Evolutionary conservation across 2,113 vertebrate species (phyloP).

Genomic region (Lynx canadensis): DNA sequence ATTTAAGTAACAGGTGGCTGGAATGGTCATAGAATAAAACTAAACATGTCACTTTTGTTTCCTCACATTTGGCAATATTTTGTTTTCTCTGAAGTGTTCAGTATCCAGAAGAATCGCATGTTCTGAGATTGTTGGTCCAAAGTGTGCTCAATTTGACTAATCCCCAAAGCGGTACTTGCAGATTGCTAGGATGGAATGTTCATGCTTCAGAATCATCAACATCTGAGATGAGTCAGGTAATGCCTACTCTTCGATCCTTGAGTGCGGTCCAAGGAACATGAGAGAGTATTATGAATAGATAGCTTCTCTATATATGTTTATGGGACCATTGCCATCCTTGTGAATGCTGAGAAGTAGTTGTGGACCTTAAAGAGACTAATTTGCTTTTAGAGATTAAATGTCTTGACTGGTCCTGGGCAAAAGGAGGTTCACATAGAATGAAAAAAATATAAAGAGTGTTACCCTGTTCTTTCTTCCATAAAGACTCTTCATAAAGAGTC

Average conservation of each 20-base stretch:
- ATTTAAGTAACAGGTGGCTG: neutral
- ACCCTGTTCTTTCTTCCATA: neutral
- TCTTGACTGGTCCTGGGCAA: neutral
- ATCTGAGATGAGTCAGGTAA: neutral
- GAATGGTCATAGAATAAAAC: constrained; percentile 1
- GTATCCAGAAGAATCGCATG: neutral
- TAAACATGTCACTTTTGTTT: neutral
- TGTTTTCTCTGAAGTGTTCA: constrained; percentile 26
- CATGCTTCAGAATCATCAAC: neutral
- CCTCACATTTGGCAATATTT: neutral
- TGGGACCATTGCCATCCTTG: neutral
- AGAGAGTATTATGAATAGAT: neutral
- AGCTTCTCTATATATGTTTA: neutral
- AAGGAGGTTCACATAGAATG: neutral
- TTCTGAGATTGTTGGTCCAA: neutral
- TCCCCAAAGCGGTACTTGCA: neutral
- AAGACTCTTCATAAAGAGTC: constrained; percentile 35
- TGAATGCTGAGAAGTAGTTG: constrained; percentile 32
- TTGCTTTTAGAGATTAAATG: constrained; percentile 49
- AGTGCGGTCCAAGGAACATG: neutral
- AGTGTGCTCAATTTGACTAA: constrained; percentile 1
- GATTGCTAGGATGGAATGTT: neutral
- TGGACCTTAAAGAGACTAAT: constrained; percentile 26
- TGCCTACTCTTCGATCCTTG: neutral
- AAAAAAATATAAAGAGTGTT: neutral